Percentiles rank a stretch among this genome's conserved stretches.
These are phyloP conservation scores for Aptenodytes patagonicus DNA, from an alignment of 2,113 vertebrate species.

Conservation along the genomic window DNA sequence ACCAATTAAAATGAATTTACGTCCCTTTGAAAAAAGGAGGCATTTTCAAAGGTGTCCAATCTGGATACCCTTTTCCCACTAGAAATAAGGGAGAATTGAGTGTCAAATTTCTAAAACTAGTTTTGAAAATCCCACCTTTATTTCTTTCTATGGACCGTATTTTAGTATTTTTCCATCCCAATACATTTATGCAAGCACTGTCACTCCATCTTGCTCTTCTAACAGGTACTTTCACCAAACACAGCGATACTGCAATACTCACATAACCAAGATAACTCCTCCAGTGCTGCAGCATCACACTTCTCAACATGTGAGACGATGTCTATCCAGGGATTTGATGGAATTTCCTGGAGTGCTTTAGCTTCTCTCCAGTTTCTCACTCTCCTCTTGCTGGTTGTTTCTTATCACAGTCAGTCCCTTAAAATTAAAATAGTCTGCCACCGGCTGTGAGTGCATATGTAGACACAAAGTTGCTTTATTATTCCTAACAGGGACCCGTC, in stretches of 20 bases:
- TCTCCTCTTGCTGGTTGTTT: constrained; percentile 8
- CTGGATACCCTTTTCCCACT: neutral
- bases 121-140: constrained; percentile 9
- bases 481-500: neutral
- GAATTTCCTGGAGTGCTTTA: constrained; percentile 33
- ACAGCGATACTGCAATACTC: neutral
- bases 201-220: neutral
- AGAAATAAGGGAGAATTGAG: neutral
- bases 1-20: neutral
- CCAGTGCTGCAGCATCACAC: neutral
- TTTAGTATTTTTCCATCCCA: neutral
- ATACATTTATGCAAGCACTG: neutral
- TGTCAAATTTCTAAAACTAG: neutral
- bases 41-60: neutral
- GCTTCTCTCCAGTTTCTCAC: constrained; percentile 20
- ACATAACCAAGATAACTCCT: neutral
- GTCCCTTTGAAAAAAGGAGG: neutral
- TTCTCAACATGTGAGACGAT: neutral
- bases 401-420: neutral
- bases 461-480: neutral
- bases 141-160: neutral
- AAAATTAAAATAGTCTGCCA: constrained; percentile 13
- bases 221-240: neutral
- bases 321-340: neutral
- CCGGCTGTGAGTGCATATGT: neutral